Percentiles rank a stretch among this genome's conserved stretches.
Conservation (phyloP, 2,113 vertebrate species). For the Trochalopteron elliotii region DNA sequence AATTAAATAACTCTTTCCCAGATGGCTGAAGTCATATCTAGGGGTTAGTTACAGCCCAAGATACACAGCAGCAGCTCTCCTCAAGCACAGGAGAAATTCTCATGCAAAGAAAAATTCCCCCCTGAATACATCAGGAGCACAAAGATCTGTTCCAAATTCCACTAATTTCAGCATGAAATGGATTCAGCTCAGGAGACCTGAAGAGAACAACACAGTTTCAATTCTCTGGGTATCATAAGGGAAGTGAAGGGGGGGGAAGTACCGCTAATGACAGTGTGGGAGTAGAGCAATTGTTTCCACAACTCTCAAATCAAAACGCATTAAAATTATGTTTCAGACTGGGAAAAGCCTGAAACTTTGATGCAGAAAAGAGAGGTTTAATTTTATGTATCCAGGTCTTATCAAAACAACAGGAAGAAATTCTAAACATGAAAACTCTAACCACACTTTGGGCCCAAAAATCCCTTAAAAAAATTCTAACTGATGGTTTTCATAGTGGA, state of each 20-base stretch:
- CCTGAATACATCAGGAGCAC: neutral
- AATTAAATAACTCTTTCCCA: conserved; percentile 28
- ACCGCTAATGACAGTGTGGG: neutral
- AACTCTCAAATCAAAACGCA: neutral
- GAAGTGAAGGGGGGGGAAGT: neutral
- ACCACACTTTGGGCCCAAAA: neutral
- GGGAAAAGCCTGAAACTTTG: neutral
- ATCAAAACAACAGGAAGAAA: neutral
- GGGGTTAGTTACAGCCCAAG: neutral
- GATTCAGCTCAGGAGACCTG: neutral
- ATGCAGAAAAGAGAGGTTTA: neutral
- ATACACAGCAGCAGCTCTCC: neutral
- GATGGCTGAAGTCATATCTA: neutral
- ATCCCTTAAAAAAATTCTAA: neutral
- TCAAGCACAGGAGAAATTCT: neutral
- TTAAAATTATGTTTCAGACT: neutral
- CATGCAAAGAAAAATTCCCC: neutral
- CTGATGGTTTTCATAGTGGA: neutral
- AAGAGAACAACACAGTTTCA: neutral
- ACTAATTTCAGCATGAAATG: neutral
- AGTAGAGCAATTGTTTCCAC: conserved; percentile 23
- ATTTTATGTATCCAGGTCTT: neutral
- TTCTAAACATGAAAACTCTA: neutral
- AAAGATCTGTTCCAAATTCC: neutral
- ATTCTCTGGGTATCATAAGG: neutral